phyloP scores from a whole-genome alignment of 2,797 vertebrate genomes.

The Anniella stebbinsi region DNA sequence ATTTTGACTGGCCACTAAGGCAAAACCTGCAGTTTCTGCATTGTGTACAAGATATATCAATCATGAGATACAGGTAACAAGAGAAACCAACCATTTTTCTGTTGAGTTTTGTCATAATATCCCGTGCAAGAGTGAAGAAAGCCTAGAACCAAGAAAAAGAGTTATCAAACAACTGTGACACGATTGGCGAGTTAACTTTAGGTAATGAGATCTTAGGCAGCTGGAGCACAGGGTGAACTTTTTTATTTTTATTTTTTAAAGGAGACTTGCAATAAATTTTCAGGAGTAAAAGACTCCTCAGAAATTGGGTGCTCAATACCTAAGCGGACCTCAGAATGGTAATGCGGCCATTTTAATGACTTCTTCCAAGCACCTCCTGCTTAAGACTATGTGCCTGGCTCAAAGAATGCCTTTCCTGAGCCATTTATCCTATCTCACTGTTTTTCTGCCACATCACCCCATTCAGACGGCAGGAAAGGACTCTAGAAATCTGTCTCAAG shows the following conservation, averaged over 20 bases:
- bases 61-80: background rate
- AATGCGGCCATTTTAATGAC: background rate
- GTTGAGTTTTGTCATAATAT: conserved; percentile 97
- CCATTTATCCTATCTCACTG: background rate
- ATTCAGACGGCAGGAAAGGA: background rate
- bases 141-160: conserved; percentile 81
- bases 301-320: background rate
- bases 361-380: background rate
- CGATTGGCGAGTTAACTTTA: background rate
- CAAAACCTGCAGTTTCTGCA: background rate
- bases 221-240: background rate
- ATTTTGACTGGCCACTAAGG: too few relatives aligned
- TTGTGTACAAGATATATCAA: background rate
- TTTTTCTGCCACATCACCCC: too few relatives aligned
- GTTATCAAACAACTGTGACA: background rate
- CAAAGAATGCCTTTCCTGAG: background rate
- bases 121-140: conserved; percentile 96
- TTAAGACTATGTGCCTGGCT: background rate
- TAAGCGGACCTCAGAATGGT: background rate
- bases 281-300: background rate
- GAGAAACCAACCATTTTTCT: conserved; percentile 93
- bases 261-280: background rate
- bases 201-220: background rate
- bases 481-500: background rate
- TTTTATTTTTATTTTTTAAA: too few relatives aligned